Conservation (phyloP, 2,113 vertebrate species). For the Lasiurus cinereus region DNA sequence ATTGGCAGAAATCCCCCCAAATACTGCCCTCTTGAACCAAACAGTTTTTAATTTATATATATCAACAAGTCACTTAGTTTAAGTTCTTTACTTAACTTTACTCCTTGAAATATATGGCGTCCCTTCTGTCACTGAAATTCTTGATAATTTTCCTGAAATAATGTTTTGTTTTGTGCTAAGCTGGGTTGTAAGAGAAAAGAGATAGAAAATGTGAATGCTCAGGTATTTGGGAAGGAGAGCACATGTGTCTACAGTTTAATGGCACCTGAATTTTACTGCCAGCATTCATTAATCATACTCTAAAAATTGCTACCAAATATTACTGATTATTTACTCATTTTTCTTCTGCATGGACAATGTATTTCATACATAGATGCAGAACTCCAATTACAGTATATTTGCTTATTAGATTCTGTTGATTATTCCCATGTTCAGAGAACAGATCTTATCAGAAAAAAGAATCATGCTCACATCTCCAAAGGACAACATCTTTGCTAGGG, state of each 20-base stretch:
- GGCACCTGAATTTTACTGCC: background rate
- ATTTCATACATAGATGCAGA: background rate
- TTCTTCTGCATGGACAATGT: background rate
- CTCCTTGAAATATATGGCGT: constrained; percentile 39
- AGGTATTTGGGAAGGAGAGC: background rate
- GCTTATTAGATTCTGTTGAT: constrained; percentile 44
- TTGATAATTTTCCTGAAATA: constrained; percentile 30
- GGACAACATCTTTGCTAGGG: background rate
- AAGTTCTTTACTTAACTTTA: constrained; percentile 37
- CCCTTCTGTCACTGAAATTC: background rate
- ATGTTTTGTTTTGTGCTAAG: constrained; percentile 24
- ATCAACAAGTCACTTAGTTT: constrained; percentile 44
- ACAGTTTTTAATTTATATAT: background rate
- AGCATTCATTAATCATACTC: background rate
- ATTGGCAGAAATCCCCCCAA: background rate
- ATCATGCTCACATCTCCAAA: constrained; percentile 60
- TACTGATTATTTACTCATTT: background rate
- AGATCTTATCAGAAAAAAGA: constrained; percentile 54
- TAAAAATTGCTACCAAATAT: background rate
- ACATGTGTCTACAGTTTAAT: background rate
- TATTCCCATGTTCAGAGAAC: constrained; percentile 74
- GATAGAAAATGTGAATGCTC: background rate
- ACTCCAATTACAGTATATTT: background rate
- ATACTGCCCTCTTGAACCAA: constrained; percentile 27
- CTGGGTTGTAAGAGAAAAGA: background rate